A percentile compares a stretch with the other conserved stretches of the same genome.
Conservation (phyloP, 2,888 invertebrate species). For the Eupeodes latifasciatus region DNA sequence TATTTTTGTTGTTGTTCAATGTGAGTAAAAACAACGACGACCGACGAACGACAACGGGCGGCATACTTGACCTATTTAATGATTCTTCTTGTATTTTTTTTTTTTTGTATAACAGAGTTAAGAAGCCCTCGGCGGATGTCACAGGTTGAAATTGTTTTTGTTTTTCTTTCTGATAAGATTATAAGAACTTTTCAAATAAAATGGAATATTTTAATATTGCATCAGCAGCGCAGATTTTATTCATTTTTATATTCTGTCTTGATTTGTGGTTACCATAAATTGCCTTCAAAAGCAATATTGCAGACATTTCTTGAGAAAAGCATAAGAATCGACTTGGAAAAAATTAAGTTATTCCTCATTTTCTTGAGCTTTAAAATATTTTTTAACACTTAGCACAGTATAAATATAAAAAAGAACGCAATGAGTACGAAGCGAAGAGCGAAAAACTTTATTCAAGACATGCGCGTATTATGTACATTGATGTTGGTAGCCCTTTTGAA, state of each 20-base stretch:
- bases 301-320: not conserved
- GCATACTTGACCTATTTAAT: conserved; percentile 26
- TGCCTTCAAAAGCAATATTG: not conserved
- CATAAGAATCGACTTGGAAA: not conserved
- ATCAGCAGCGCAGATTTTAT: not conserved
- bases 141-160: not conserved
- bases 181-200: not conserved
- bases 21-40: not conserved
- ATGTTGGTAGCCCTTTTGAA: conserved; percentile 1
- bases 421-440: not conserved
- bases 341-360: not conserved
- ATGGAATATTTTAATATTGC: not conserved
- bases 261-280: not conserved
- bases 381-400: not conserved
- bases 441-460: conserved; percentile 5
- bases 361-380: conserved; percentile 1
- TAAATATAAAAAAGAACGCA: not conserved
- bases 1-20: not conserved
- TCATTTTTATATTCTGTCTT: not conserved
- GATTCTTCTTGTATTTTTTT: not conserved
- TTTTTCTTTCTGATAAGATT: not conserved
- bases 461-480: not conserved
- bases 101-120: not conserved
- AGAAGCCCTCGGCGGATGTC: not conserved
- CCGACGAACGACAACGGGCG: too few relatives aligned